Conservation (phyloP, 2,888 invertebrate genomes). For the Branchellion lobata region DNA sequence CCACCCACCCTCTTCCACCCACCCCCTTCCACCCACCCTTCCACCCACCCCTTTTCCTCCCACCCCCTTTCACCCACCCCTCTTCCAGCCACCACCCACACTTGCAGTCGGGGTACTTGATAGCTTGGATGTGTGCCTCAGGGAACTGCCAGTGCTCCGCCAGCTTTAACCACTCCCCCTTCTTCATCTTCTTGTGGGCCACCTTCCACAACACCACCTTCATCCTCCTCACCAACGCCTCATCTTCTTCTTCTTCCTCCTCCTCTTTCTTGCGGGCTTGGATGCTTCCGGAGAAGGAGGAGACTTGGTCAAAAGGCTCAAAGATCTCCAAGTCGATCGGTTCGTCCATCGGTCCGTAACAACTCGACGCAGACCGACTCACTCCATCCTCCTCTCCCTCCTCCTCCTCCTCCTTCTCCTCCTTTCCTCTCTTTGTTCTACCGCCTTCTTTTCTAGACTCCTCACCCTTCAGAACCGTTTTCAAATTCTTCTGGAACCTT, state of each 20-base stretch:
- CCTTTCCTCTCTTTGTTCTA: background rate
- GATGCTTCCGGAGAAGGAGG: background rate
- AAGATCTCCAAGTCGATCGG: background rate
- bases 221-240: conserved; percentile 25
- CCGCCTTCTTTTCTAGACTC: too few relatives aligned
- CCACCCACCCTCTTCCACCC: too few relatives aligned
- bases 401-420: background rate
- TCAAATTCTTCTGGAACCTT: background rate
- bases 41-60: too few relatives aligned
- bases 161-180: conserved; percentile 70
- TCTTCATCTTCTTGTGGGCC: conserved; percentile 66
- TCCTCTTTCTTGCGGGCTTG: background rate
- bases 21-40: too few relatives aligned
- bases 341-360: too few relatives aligned
- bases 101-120: too few relatives aligned
- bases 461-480: background rate
- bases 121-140: conserved; percentile 71
- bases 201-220: conserved; percentile 61
- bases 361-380: background rate
- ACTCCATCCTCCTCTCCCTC: background rate
- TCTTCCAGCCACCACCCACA: background rate
- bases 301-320: conserved; percentile 5
- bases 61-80: too few relatives aligned
- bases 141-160: conserved; percentile 72
- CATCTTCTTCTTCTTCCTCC: background rate